phyloP scores from a whole-genome alignment of 2,797 vertebrate species.

The Percopsis omiscomaycus region DNA sequence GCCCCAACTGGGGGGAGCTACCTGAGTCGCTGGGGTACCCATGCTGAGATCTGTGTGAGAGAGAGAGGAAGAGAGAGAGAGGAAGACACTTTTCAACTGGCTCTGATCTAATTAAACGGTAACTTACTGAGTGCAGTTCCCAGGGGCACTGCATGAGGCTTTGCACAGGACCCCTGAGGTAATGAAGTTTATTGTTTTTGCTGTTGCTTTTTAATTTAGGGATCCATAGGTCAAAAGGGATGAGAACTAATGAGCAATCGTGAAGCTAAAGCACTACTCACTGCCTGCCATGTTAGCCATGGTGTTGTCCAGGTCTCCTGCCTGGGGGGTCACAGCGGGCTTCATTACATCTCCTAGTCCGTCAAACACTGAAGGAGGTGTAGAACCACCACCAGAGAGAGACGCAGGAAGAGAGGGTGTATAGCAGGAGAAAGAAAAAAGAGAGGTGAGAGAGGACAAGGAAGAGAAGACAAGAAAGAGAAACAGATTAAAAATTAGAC shows the following conservation, averaged over 20 bases:
- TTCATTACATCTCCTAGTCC: conserved; percentile 97
- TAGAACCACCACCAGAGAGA: not conserved
- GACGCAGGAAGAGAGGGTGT: not conserved
- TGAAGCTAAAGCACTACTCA: conserved; percentile 67
- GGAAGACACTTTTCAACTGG: not conserved
- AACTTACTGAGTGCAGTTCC: too few species aligned
- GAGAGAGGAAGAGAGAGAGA: conserved; percentile 1
- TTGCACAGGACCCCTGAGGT: too few species aligned
- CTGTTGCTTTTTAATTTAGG: too few species aligned
- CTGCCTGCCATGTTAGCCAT: conserved; percentile 98
- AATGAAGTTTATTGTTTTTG: too few species aligned
- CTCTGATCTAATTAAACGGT: too few species aligned
- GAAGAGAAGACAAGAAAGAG: conserved; percentile 34
- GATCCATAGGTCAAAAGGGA: too few species aligned
- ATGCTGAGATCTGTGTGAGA: conserved; percentile 82
- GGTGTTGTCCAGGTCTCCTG: conserved; percentile 92
- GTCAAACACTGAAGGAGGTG: conserved; percentile 85
- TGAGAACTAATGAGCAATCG: too few species aligned
- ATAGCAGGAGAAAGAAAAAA: not conserved
- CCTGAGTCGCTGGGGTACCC: conserved; percentile 90
- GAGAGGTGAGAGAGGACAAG: conserved; percentile 22
- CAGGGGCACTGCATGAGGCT: not conserved
- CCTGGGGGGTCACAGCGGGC: conserved; percentile 90
- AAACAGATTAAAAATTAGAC: conserved; percentile 14
- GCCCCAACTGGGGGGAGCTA: conserved; percentile 95